Percentiles rank a stretch among this genome's conserved stretches.
Evolutionary conservation across 2,888 invertebrate genomes (phyloP).

Genomic region (Cerastis rubricosa): DNA sequence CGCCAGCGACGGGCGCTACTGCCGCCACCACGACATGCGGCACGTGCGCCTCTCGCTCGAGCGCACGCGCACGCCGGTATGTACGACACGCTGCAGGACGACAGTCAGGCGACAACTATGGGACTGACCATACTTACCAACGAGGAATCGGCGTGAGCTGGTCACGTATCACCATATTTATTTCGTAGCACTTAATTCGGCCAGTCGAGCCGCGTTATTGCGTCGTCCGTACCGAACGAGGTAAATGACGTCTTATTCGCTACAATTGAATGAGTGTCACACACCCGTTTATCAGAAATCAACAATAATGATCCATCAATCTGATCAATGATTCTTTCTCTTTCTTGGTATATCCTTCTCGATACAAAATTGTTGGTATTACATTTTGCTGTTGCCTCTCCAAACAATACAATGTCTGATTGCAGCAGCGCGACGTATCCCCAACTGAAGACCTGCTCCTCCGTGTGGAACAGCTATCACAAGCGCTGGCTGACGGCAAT

Average conservation of each 20-base stretch:
- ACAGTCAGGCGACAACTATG: background rate
- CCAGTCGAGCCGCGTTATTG: background rate
- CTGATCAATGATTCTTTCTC: background rate
- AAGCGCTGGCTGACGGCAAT: conserved; percentile 74
- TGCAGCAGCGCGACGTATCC: conserved; percentile 58
- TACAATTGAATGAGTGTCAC: background rate
- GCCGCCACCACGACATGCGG: too few species aligned
- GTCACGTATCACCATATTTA: background rate
- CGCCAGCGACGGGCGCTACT: too few species aligned
- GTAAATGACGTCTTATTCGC: background rate
- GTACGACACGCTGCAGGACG: conserved; percentile 7
- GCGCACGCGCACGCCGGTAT: conserved; percentile 26
- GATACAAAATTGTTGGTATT: background rate
- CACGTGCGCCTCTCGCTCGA: conserved; percentile 30
- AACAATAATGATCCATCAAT: too few species aligned
- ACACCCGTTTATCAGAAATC: background rate
- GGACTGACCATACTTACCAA: background rate
- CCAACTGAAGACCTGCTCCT: conserved; percentile 73
- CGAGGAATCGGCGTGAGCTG: background rate
- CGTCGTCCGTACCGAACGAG: background rate
- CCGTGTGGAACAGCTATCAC: conserved; percentile 76
- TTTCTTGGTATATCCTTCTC: background rate
- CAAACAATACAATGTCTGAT: background rate
- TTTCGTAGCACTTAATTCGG: background rate
- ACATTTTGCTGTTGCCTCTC: background rate